Conservation (phyloP, 1,140 invertebrate genomes). For the Trigoniulus corallinus region DNA sequence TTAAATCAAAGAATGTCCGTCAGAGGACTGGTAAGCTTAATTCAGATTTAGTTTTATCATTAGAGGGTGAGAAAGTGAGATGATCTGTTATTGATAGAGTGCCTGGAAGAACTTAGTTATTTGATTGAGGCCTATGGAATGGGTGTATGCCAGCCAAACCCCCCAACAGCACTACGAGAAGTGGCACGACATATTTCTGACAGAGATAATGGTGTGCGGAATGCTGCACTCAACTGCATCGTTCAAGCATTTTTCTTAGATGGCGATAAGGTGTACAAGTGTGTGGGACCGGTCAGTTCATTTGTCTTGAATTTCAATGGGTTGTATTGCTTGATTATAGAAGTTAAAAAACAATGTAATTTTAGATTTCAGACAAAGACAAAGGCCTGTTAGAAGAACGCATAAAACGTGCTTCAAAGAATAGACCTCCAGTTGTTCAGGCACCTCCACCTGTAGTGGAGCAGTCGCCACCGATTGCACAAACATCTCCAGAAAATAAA, state of each 20-base stretch:
- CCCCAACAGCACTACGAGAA: slow-evolving; percentile 65
- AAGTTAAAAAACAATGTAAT: slow-evolving; percentile 8
- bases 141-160: slow-evolving; percentile 60
- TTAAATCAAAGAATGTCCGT: slow-evolving; percentile 91
- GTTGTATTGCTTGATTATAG: background rate
- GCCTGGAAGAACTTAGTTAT: slow-evolving; percentile 73
- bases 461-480: slow-evolving; percentile 8
- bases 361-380: slow-evolving; percentile 82
- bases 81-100: slow-evolving; percentile 41
- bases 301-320: background rate
- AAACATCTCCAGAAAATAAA: slow-evolving; percentile 2
- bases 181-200: slow-evolving; percentile 89
- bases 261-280: slow-evolving; percentile 78
- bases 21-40: slow-evolving; percentile 57
- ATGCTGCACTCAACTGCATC: slow-evolving; percentile 85
- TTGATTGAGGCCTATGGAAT: slow-evolving; percentile 75
- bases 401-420: slow-evolving; percentile 72
- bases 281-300: slow-evolving; percentile 60
- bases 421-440: slow-evolving; percentile 22
- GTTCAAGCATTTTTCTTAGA: slow-evolving; percentile 78
- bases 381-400: slow-evolving; percentile 82
- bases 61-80: background rate
- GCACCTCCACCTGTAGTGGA: background rate
- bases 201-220: slow-evolving; percentile 87
- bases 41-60: background rate